Evolutionary conservation across 1,140 invertebrate genomes (phyloP).

Genomic region (Drosophila sp.): DNA sequence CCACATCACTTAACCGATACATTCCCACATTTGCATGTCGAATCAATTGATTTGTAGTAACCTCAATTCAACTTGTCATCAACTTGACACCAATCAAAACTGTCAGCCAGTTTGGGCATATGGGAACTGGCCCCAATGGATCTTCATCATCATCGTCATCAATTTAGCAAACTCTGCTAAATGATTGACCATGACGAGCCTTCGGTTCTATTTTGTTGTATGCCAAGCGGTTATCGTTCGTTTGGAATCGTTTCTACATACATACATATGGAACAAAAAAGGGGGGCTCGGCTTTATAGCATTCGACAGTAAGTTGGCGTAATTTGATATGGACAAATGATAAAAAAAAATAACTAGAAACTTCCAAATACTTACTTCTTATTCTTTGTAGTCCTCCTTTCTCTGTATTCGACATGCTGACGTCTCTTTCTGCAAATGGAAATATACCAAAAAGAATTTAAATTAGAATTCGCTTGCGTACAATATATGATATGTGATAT

Average conservation of each 20-base stretch:
- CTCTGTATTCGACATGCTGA: conserved; percentile 72
- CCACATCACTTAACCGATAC: background rate
- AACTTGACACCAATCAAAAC: conserved; percentile 65
- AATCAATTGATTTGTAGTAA: conserved; percentile 73
- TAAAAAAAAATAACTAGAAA: conserved; percentile 21
- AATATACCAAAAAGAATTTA: conserved; percentile 30
- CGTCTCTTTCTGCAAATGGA: conserved; percentile 41
- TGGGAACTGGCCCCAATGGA: conserved; percentile 35
- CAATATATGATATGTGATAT: conserved; percentile 27
- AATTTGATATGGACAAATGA: conserved; percentile 19
- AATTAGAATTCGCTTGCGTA: conserved; percentile 47
- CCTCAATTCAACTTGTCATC: conserved; percentile 65
- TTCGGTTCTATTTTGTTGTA: conserved; percentile 39
- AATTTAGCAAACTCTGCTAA: conserved; percentile 11
- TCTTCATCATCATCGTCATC: conserved; percentile 6
- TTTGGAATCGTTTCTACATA: conserved; percentile 23
- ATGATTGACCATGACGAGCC: conserved; percentile 41
- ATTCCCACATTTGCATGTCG: conserved; percentile 18
- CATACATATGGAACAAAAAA: conserved; percentile 34
- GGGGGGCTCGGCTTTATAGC: conserved; percentile 59
- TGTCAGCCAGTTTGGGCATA: conserved; percentile 27
- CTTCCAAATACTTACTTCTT: conserved; percentile 66
- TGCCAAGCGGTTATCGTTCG: conserved; percentile 11
- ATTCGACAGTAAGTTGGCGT: conserved; percentile 9
- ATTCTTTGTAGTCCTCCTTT: conserved; percentile 64